phyloP scores from a whole-genome alignment of 2,888 invertebrate genomes.

The Drosophila affinis region DNA sequence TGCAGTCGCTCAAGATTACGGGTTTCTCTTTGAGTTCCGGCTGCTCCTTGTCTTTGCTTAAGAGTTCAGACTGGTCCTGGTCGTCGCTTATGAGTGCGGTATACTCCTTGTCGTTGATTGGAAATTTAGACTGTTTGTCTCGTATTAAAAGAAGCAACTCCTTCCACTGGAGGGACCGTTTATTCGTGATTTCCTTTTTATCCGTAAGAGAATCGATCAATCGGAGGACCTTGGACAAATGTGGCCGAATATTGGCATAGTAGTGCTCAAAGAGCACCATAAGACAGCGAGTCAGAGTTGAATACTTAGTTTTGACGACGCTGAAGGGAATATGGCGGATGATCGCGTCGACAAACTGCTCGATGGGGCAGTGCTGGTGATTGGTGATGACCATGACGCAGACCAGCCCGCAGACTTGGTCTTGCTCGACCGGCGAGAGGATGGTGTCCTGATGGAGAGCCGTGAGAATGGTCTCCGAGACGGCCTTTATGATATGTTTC shows the following conservation, averaged over 20 bases:
- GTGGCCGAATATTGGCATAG: neutral
- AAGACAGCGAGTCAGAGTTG: neutral
- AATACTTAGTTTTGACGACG: neutral
- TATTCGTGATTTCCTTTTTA: neutral
- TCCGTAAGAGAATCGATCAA: neutral
- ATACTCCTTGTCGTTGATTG: neutral
- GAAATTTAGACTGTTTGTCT: neutral
- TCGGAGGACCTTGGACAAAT: neutral
- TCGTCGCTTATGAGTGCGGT: too few species aligned
- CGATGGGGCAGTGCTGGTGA: neutral
- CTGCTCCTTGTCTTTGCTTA: too few species aligned
- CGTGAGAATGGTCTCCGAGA: neutral
- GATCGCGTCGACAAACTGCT: neutral
- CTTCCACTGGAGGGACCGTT: neutral
- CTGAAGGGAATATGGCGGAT: neutral
- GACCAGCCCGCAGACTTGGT: neutral
- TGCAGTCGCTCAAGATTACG: too few species aligned
- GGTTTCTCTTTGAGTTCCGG: too few species aligned
- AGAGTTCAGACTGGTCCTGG: too few species aligned
- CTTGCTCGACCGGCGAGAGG: neutral
- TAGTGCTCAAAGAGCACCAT: neutral
- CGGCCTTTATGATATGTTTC: neutral
- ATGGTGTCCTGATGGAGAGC: neutral
- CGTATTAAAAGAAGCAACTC: neutral
- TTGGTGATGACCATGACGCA: neutral